A percentile compares a stretch with the other conserved stretches of the same genome.
phyloP scores from a whole-genome alignment of 2,797 vertebrate genomes.

The Molossus alvarezi region DNA sequence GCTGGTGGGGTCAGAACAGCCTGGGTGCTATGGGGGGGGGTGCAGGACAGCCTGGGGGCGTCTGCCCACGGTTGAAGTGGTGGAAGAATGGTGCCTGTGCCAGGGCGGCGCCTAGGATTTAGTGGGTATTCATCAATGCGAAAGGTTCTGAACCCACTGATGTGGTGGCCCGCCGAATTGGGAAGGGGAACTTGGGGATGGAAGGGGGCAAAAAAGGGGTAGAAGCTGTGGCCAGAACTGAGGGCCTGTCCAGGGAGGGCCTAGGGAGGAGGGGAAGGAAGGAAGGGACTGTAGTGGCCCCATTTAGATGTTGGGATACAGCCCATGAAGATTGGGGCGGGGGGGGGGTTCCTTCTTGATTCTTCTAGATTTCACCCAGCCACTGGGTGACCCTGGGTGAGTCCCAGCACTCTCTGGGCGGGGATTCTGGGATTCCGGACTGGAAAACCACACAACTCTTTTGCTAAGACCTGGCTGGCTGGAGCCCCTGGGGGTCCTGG shows the following conservation, averaged over 20 bases:
- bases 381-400: neutral
- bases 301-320: neutral
- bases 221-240: neutral
- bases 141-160: neutral
- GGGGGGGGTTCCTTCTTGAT: neutral
- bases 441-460: neutral
- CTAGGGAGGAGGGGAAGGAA: neutral
- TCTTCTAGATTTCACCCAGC: conserved; percentile 13
- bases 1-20: neutral
- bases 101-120: conserved; percentile 39
- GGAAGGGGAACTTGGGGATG: neutral
- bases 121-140: neutral
- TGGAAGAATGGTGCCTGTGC: neutral
- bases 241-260: neutral
- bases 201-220: neutral
- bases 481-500: neutral
- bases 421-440: neutral
- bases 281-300: neutral
- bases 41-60: neutral
- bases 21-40: neutral
- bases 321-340: neutral
- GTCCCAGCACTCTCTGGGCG: neutral
- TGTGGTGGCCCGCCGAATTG: neutral
- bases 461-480: neutral
- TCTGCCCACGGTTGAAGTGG: neutral